Conservation (phyloP, 1,140 invertebrate species). For the Paraescarpia echinospica region DNA sequence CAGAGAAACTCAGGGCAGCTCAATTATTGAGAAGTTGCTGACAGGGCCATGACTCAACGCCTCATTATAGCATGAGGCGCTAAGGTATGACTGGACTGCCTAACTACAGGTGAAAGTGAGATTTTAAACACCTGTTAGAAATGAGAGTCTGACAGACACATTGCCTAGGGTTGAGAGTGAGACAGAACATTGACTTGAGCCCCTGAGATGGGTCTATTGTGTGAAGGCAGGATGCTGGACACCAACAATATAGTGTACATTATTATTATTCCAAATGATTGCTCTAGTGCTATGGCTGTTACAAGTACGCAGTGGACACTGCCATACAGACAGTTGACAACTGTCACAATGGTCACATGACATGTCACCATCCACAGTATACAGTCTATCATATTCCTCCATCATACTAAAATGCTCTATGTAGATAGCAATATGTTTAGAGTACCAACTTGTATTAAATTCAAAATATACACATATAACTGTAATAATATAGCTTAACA, state of each 20-base stretch:
- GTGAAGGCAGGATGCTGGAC: not conserved
- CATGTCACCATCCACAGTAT: not conserved
- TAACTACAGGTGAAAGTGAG: slow-evolving; percentile 1
- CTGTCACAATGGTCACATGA: not conserved
- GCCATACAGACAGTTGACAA: not conserved
- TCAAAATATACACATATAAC: too few species aligned
- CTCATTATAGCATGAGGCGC: not conserved
- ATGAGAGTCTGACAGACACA: not conserved
- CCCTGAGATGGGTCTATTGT: not conserved
- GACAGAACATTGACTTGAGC: not conserved
- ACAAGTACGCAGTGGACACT: not conserved
- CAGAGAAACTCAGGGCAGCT: not conserved
- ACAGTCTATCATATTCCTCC: not conserved
- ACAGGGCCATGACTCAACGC: not conserved
- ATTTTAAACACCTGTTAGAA: not conserved
- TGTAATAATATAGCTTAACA: too few species aligned
- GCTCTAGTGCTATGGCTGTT: not conserved
- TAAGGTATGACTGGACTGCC: not conserved
- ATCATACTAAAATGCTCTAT: not conserved
- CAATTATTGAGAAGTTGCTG: not conserved
- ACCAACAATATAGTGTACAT: not conserved
- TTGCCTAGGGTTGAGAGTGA: not conserved
- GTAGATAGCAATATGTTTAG: too few species aligned
- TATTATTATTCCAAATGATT: not conserved
- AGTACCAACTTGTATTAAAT: too few species aligned